Evolutionary conservation across 2,888 invertebrate genomes (phyloP), one percentile per base, ranked within the genome.

Genomic region (Acrobasis suavella): DNA sequence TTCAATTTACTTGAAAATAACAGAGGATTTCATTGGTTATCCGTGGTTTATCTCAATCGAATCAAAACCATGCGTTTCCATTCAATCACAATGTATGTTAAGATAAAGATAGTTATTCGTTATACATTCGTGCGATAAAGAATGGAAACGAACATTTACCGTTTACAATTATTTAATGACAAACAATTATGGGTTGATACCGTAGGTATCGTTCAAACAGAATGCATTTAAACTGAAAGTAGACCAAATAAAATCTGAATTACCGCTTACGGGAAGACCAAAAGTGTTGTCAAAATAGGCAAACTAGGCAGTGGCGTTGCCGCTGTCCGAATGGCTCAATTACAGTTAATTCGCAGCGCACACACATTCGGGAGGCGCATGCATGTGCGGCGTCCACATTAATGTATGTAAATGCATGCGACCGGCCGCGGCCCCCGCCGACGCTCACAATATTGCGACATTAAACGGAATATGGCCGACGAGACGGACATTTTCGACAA

Each of bases 361-460:
- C 91, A 91, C 90, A 91, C 85, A 91, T 89, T 86, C 82, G 81
- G 81, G 81, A 81, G 82, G 81, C 82, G 86, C 85, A 86, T 89
- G 86, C 89, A 89, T 89, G 89, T 86, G 85, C 86, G 82, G 81
- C 83, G 86, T 87, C 81, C 85, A 80, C 85, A 86, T 86, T 91
- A 91, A 91, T 91, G 89, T 91, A 91, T 92, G 92, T 89, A 91
- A 92, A 91, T 92, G 90, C 89, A 90, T 86, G 88, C 90, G 87
- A 87, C 87, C 83, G 86, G 86, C 85, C 88, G 85, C 87, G 82
- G 82, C 85, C 76, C 80, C 85, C 78, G 83, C 82, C 85, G 83
- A 80, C 87, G 87, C 80, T 87, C 85, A 82, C 90, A 89, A 90
- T 92, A 91, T 92, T 89, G 91, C 91, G 82, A 89, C 91, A 91